Percentiles rank a stretch among this genome's conserved stretches.
phyloP scores from a whole-genome alignment of 2,113 vertebrate genomes.

The Tyrannus savana region DNA sequence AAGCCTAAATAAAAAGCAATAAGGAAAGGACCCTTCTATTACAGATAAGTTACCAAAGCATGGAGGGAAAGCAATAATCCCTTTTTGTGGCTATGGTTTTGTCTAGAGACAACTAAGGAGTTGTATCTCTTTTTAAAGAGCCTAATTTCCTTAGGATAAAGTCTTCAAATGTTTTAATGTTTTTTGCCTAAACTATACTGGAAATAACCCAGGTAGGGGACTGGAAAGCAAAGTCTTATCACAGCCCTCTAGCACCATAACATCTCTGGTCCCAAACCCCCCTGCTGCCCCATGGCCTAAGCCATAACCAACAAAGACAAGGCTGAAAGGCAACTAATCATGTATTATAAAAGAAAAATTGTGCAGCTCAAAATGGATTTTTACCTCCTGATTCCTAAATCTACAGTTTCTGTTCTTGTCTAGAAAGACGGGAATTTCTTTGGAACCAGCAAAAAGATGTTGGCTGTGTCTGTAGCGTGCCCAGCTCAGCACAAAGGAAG shows the following conservation, averaged over 20 bases:
- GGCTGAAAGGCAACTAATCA: background rate
- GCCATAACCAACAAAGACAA: background rate
- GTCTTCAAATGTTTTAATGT: background rate
- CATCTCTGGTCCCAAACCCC: background rate
- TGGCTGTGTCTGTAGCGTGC: background rate
- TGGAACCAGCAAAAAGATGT: background rate
- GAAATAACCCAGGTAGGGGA: background rate
- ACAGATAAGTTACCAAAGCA: background rate
- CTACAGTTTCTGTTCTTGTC: background rate
- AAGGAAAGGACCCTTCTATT: background rate
- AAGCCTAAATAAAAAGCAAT: background rate
- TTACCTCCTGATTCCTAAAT: background rate
- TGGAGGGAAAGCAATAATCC: background rate
- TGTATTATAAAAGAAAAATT: background rate
- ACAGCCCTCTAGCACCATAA: background rate
- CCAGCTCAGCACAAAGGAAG: background rate
- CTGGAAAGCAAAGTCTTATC: background rate
- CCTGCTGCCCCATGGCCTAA: background rate
- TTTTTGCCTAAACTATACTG: background rate
- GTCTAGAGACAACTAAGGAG: background rate
- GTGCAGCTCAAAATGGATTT: background rate
- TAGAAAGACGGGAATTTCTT: background rate
- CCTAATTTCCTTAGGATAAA: background rate
- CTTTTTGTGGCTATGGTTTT: background rate
- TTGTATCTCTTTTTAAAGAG: background rate